phyloP scores from a whole-genome alignment of 2,888 invertebrate genomes.

The Ochropleura plecta region DNA sequence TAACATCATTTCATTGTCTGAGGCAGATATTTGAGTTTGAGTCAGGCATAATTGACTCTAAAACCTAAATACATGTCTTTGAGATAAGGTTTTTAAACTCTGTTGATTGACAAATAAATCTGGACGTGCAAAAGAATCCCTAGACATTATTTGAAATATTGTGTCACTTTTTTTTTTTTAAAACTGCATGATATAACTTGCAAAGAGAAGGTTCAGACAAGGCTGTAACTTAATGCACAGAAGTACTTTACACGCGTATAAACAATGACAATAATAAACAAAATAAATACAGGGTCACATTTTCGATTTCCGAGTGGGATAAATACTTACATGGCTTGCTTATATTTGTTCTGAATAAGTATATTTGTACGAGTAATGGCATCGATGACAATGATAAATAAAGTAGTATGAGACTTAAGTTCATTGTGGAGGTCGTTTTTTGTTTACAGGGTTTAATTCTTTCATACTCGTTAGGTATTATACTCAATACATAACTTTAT shows the following conservation, averaged over 20 bases:
- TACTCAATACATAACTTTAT: background rate
- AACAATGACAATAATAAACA: conserved; percentile 2
- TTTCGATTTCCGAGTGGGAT: conserved; percentile 30
- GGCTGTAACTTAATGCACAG: background rate
- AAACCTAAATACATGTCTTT: background rate
- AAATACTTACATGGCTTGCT: conserved; percentile 12
- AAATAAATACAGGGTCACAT: conserved; percentile 27
- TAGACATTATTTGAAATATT: background rate
- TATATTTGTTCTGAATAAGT: conserved; percentile 30
- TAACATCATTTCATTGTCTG: background rate
- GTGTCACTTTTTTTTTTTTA: background rate
- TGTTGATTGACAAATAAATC: too few species aligned
- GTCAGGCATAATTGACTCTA: background rate
- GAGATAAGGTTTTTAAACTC: background rate
- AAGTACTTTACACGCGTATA: conserved; percentile 7
- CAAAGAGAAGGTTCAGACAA: conserved; percentile 14
- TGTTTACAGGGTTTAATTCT: background rate
- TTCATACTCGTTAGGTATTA: background rate
- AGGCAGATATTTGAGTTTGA: background rate
- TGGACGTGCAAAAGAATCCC: too few species aligned
- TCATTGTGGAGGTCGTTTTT: conserved; percentile 20
- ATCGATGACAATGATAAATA: conserved; percentile 21
- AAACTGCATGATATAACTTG: background rate
- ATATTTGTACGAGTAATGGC: conserved; percentile 45
- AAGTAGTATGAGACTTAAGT: conserved; percentile 13